Percentiles rank a stretch among this genome's conserved stretches.
phyloP scores from a whole-genome alignment of 2,113 vertebrate genomes.

The Actinemys pallida region DNA sequence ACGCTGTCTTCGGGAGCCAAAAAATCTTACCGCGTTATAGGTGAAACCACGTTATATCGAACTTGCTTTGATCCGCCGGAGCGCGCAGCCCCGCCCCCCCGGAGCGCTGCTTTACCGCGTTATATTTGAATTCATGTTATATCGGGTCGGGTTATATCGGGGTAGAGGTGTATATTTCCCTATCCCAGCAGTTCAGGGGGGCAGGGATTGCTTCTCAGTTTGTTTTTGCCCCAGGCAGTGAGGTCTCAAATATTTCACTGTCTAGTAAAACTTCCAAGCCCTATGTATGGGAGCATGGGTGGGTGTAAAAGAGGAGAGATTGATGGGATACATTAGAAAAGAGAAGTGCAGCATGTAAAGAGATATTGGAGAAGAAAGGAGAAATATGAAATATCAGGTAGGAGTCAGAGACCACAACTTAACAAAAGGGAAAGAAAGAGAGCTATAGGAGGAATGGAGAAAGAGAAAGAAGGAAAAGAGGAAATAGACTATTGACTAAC shows the following conservation, averaged over 20 bases:
- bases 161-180: background rate
- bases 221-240: background rate
- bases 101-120: too few relatives aligned
- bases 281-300: background rate
- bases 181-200: background rate
- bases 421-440: background rate
- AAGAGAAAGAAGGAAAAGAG: too few relatives aligned
- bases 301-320: background rate
- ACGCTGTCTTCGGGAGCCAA: too few relatives aligned
- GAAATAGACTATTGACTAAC: background rate
- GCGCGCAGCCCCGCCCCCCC: too few relatives aligned
- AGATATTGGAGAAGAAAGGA: background rate
- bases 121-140: too few relatives aligned
- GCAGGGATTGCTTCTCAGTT: background rate
- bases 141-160: too few relatives aligned
- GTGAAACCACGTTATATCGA: too few relatives aligned
- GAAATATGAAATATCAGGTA: background rate
- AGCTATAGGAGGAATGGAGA: background rate
- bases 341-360: rapidly evolving
- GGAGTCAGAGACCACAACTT: background rate
- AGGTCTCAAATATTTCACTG: background rate
- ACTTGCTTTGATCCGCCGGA: too few relatives aligned
- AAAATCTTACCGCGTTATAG: too few relatives aligned
- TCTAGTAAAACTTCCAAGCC: background rate
- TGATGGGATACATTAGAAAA: background rate